Evolutionary conservation across 2,113 vertebrate species (phyloP).

Genomic region (Hippocampus mohnikei): DNA sequence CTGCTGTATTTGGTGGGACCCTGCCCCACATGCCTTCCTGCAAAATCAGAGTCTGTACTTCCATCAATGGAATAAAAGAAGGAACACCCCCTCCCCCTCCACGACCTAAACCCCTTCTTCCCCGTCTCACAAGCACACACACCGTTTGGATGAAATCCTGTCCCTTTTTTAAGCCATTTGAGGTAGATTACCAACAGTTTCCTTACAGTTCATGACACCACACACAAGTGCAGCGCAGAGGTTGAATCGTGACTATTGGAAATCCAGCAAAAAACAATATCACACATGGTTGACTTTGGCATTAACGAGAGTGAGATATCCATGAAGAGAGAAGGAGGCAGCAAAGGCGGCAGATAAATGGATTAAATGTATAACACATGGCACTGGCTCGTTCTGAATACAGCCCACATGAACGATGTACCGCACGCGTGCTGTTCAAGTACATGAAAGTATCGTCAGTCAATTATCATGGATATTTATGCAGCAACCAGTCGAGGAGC

Average conservation of each 20-base stretch:
- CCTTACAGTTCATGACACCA: constrained; percentile 24
- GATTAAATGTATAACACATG: constrained; percentile 5
- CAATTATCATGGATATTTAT: not conserved
- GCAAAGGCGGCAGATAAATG: constrained; percentile 6
- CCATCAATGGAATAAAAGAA: not conserved
- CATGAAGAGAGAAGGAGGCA: not conserved
- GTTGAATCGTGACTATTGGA: constrained; percentile 37
- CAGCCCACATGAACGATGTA: not conserved
- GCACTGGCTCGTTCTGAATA: not conserved
- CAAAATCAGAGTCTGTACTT: not conserved
- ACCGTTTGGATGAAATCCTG: constrained; percentile 19
- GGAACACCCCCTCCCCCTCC: too few species aligned
- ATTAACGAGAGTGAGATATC: constrained; percentile 57
- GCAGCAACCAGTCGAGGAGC: not conserved
- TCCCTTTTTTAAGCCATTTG: constrained; percentile 13
- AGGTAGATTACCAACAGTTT: constrained; percentile 30
- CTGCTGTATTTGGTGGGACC: not conserved
- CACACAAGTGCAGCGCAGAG: constrained; percentile 1
- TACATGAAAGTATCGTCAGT: not conserved
- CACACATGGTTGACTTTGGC: constrained; percentile 56
- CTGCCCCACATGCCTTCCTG: not conserved
- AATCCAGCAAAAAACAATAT: constrained; percentile 56
- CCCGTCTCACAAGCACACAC: not conserved
- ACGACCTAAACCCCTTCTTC: too few species aligned
- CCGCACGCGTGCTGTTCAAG: not conserved